phyloP scores from a whole-genome alignment of 1,140 invertebrate genomes.

The Neodiprion fabricii region DNA sequence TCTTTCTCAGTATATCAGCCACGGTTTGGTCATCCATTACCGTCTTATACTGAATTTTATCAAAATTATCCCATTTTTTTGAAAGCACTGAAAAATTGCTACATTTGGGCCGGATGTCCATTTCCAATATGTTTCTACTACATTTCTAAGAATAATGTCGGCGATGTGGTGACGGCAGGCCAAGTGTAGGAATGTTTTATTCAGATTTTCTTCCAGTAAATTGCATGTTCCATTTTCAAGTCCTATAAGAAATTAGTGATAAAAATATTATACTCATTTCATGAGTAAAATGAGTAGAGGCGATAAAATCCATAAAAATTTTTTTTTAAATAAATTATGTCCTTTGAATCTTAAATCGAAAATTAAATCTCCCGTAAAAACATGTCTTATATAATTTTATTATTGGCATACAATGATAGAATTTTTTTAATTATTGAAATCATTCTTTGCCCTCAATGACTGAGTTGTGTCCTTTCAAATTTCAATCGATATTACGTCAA shows the following conservation, averaged over 20 bases:
- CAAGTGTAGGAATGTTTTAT: conserved; percentile 27
- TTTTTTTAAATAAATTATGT: too few species aligned
- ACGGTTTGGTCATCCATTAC: conserved; percentile 19
- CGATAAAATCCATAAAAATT: too few species aligned
- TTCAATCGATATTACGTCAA: too few species aligned
- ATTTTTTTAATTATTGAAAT: too few species aligned
- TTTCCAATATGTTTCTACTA: conserved; percentile 23
- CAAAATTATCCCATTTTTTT: conserved; percentile 25
- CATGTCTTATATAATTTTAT: too few species aligned
- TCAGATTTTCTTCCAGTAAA: conserved; percentile 32
- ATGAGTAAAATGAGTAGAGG: too few species aligned
- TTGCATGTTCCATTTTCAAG: conserved; percentile 34
- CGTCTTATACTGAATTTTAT: conserved; percentile 9
- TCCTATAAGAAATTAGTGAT: conserved; percentile 17
- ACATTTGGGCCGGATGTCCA: conserved; percentile 22
- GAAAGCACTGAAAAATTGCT: conserved; percentile 30
- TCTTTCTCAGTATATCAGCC: conserved; percentile 15
- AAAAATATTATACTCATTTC: too few species aligned
- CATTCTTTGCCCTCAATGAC: too few species aligned
- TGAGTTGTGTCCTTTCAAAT: too few species aligned
- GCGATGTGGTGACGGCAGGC: conserved; percentile 30
- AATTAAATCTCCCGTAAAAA: too few species aligned
- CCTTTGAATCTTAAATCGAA: too few species aligned
- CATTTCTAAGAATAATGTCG: conserved; percentile 27
- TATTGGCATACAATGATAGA: too few species aligned